Base-by-base conservation (phyloP, 2,888 invertebrate species). In the Cremastinae sp. region DNA sequence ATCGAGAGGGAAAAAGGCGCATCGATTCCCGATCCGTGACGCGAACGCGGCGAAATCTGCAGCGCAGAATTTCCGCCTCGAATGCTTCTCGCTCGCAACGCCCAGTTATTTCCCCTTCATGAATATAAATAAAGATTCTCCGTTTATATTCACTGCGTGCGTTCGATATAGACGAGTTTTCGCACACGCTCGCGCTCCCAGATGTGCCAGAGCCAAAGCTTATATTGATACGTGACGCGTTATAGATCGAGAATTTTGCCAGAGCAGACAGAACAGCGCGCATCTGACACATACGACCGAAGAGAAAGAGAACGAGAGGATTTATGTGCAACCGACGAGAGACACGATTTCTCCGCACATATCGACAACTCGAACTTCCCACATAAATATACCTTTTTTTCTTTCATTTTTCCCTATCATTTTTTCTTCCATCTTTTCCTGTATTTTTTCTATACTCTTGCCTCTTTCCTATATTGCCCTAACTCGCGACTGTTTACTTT, bases 101-200 rank as follows among this genome's bases (percentile, higher is more conserved):
- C 58, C n/a, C 65, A 41, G 65, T 69, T 65, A 65, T 70, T 61
- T 69, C 65, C 61, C 70, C 65, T 55, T 61, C 65, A 74, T 77
- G 74, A 77, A 77, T 77, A 77, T 74, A 74, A 77, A 74, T 70
- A 70, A 70, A 70, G 53, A 70, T 70, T 62, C 35, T 16, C 37
- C 49, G 39, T 72, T n/a, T 55, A 56, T 53, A 59, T 65, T 35
- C 35, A 65, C 45, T 28, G 45, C 16, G 18, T n/a, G 28, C 47
- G 56, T 28, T 35, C n/a, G 20, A 22, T 22, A 51, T 51, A 41
- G 5, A 51, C 20, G 12, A 55, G 45, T 20, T 18, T 45, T 22
- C 20, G 53, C 53, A 41, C 10, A 51, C 4, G 14, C 2, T 28
- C 28, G 28, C 28, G 28, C 5, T 28, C 8, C 10, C 37, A 39